Conservation (phyloP, 2,113 vertebrate species). For the Melanerpes aurifrons region DNA sequence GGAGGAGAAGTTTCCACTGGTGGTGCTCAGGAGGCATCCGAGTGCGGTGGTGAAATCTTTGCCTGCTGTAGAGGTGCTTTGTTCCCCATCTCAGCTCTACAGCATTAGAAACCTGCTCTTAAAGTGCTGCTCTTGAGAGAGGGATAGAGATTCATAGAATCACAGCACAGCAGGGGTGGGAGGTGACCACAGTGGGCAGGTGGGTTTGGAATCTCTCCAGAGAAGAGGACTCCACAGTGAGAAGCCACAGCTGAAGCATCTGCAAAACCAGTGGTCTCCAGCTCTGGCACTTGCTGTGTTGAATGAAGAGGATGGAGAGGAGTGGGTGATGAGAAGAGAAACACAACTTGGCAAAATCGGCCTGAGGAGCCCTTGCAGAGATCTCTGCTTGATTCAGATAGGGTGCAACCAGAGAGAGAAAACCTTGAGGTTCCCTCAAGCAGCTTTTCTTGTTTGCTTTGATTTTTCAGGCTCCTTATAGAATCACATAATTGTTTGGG, state of each 20-base stretch:
- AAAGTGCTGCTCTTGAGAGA: neutral
- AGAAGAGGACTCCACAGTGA: neutral
- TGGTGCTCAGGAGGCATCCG: neutral
- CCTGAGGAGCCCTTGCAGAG: neutral
- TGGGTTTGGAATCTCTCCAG: too few species aligned
- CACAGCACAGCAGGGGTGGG: too few species aligned
- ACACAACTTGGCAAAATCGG: neutral
- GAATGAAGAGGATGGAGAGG: neutral
- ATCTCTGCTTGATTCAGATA: neutral
- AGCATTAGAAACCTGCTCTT: neutral
- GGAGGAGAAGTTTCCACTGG: neutral
- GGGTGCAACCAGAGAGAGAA: neutral
- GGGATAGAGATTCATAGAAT: too few species aligned
- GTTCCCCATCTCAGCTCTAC: neutral
- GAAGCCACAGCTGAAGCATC: neutral
- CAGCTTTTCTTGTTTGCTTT: neutral
- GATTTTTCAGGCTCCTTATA: neutral
- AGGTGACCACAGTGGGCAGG: too few species aligned
- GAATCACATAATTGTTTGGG: too few species aligned
- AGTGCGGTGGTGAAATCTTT: accelerated
- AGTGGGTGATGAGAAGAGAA: neutral
- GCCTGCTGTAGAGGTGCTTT: neutral
- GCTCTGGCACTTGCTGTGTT: neutral
- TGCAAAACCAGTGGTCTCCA: neutral
- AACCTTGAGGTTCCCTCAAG: neutral